Conservation (phyloP, 2,797 vertebrate genomes). For the Coccyzus lansbergi region DNA sequence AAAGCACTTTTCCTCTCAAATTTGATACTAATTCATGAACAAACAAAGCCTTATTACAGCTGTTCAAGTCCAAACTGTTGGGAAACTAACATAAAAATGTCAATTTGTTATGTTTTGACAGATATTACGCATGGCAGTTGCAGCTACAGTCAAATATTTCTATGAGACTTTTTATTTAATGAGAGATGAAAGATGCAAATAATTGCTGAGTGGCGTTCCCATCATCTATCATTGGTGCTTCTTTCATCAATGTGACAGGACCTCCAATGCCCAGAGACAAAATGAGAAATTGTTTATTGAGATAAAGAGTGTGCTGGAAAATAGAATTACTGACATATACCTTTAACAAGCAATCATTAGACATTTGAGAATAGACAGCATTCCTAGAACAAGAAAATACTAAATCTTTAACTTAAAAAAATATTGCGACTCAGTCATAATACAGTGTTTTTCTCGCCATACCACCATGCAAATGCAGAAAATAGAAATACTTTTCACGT, state of each 20-base stretch:
- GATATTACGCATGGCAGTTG: background rate
- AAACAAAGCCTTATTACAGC: background rate
- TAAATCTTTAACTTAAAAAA: background rate
- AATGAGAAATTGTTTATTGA: background rate
- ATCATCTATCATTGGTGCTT: background rate
- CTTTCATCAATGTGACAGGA: background rate
- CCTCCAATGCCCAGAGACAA: background rate
- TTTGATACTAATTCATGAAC: background rate
- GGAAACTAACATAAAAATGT: background rate
- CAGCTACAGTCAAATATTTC: background rate
- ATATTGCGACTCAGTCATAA: background rate
- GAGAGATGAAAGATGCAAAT: conserved; percentile 35
- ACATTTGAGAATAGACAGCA: background rate
- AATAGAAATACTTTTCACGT: background rate
- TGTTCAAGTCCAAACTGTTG: background rate
- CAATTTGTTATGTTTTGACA: background rate
- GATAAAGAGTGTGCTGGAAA: background rate
- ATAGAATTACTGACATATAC: background rate
- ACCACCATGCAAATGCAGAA: background rate
- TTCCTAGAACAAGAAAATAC: background rate
- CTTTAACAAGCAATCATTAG: background rate
- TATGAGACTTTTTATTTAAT: background rate
- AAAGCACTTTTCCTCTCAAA: background rate
- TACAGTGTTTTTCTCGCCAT: background rate
- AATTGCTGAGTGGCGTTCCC: background rate